Conservation (phyloP, 2,797 vertebrate genomes). For the Siniperca obscura region DNA sequence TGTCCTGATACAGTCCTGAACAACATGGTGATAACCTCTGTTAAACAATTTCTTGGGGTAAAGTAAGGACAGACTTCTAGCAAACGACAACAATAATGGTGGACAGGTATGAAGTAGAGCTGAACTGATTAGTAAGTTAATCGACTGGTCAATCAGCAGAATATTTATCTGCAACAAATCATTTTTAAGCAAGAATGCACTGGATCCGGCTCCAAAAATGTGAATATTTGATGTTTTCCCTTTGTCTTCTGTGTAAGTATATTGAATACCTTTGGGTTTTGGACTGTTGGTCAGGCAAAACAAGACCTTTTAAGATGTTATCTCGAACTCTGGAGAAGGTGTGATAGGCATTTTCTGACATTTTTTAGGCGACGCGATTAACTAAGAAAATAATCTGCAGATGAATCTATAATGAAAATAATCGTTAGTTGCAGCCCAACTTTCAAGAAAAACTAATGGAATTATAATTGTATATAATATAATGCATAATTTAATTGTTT, state of each 20-base stretch:
- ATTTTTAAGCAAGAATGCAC: background rate
- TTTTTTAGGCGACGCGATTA: background rate
- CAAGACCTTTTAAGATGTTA: background rate
- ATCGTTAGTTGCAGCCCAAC: background rate
- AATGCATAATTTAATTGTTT: background rate
- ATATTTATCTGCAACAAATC: background rate
- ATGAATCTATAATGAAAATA: no score
- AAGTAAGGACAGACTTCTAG: background rate
- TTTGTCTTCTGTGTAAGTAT: background rate
- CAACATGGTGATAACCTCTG: no score
- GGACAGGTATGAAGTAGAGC: background rate
- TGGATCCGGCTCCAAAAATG: background rate
- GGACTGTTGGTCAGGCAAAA: background rate
- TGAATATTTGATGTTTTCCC: background rate
- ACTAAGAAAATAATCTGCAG: background rate
- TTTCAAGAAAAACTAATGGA: background rate
- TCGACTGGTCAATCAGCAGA: background rate
- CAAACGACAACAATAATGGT: background rate
- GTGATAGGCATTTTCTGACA: background rate
- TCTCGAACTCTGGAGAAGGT: background rate
- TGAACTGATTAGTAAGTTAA: background rate
- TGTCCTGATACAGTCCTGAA: background rate
- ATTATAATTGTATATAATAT: no score
- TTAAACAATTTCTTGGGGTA: background rate
- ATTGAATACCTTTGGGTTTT: background rate